Evolutionary conservation across 2,113 vertebrate genomes (phyloP), one percentile per base, ranked within the genome.

Genomic region (Alectura lathami): DNA sequence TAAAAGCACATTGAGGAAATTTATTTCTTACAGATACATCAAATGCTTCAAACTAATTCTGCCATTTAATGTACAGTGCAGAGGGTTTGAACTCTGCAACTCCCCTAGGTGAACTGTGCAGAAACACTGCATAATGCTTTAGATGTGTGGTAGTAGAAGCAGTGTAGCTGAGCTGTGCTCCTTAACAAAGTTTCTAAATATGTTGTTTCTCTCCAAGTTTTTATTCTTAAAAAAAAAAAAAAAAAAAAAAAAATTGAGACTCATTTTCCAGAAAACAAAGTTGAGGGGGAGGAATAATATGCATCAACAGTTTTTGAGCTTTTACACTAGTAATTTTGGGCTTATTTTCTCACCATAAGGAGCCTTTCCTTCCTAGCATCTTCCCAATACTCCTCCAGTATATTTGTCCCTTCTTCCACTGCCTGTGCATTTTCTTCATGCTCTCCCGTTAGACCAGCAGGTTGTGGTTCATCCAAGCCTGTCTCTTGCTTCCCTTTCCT

Each of bases 1-100:
- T 53, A 81, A 88, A 94, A 91, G 13, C n/a, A 27, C 47, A 77
- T 72, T 1, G 1, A 78, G 43, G 45, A 91, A 91, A 78, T 29
- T 26, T 84, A 8, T 77, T 91, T 87, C 60, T 89, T 90, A 76
- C 45, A 80, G 56, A 66, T 48, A 79, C 21, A 86, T 89, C 77
- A 89, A 79, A 66, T 79, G 17, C 38, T 94, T 79, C 51, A 59
- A 69, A 89, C 75, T 87, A 94, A 67, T 38, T 48, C 12, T 93
- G 83, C 50, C 17, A 56, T 60, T 86, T 88, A 85, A 67, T 50
- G 59, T 15, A 67, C 40, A 74, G 42, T 60, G 34, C 32, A 93
- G 56, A 80, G 54, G 43, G 34, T 93, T 89, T 95, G 82, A 91
- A 94, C 72, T 74, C 32, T 63, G 53, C 50, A 74, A 38, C 7